Evolutionary conservation across 2,888 invertebrate genomes (phyloP).

Genomic region (Agrilus mali): DNA sequence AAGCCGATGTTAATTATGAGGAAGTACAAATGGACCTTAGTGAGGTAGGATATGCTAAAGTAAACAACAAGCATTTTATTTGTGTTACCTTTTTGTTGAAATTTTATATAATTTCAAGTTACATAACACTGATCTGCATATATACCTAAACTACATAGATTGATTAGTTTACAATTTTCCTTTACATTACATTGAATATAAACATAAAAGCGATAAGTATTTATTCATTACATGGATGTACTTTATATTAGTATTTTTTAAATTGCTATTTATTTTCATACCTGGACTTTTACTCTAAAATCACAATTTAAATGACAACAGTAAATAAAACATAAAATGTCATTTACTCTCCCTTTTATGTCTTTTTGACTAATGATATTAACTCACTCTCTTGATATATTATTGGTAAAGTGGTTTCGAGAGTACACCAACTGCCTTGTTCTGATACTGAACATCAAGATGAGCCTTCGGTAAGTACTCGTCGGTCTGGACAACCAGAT

Average conservation of each 20-base stretch:
- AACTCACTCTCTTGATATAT: conserved; percentile 39
- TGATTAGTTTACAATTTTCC: no score
- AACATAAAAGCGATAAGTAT: no score
- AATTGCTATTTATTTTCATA: conserved; percentile 1
- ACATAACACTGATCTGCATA: no score
- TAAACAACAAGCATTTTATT: not conserved
- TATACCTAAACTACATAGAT: no score
- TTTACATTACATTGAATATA: no score
- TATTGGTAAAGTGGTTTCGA: conserved; percentile 30
- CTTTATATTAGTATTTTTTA: no score
- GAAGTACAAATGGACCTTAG: conserved; percentile 70
- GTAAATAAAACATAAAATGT: conserved; percentile 1
- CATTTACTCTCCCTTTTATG: no score
- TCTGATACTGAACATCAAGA: conserved; percentile 13
- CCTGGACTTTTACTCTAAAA: not conserved
- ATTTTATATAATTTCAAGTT: no score
- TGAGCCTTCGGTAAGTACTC: conserved; percentile 13
- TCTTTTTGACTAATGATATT: conserved; percentile 31
- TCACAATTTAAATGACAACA: conserved; percentile 2
- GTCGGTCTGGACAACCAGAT: conserved; percentile 7
- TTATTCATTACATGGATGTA: no score
- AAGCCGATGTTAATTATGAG: conserved; percentile 54
- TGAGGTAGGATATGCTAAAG: conserved; percentile 31
- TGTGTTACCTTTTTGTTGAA: not conserved
- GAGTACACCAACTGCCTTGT: conserved; percentile 18